Evolutionary conservation across 2,113 vertebrate species (phyloP).

Genomic region (Sciurus niger): DNA sequence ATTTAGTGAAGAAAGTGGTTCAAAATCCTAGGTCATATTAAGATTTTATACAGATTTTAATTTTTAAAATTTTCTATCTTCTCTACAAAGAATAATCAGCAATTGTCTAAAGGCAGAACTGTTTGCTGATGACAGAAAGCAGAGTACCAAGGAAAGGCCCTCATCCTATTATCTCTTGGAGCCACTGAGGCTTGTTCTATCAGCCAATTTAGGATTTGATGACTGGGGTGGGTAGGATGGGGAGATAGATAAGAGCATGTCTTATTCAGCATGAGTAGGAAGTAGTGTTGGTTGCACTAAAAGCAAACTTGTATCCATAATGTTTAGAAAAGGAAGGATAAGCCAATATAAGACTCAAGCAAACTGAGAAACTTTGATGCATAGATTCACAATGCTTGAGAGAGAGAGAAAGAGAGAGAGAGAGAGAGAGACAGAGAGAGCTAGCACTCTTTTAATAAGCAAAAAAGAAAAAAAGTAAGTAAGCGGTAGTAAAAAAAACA

Average conservation of each 20-base stretch:
- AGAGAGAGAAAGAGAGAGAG: too few relatives aligned
- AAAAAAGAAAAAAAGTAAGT: neutral
- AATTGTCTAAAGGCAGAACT: neutral
- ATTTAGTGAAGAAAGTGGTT: constrained; percentile 4
- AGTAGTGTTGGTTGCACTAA: fast-evolving
- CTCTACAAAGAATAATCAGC: neutral
- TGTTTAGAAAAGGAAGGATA: neutral
- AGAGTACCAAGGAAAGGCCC: neutral
- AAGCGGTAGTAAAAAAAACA: neutral
- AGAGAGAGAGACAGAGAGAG: too few relatives aligned
- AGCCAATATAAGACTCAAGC: neutral
- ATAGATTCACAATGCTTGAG: neutral
- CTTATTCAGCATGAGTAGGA: neutral
- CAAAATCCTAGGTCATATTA: neutral
- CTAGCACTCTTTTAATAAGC: neutral
- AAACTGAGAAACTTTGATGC: neutral
- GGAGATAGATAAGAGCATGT: neutral
- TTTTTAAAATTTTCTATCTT: neutral
- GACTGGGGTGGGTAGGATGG: neutral
- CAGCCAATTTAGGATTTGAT: neutral
- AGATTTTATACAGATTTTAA: neutral
- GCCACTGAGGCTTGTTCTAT: neutral
- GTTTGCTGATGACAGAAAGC: neutral
- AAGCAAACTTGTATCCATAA: neutral
- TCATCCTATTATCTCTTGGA: neutral